Base-by-base conservation (phyloP, 2,113 vertebrate species). In the Prunella himalayana region DNA sequence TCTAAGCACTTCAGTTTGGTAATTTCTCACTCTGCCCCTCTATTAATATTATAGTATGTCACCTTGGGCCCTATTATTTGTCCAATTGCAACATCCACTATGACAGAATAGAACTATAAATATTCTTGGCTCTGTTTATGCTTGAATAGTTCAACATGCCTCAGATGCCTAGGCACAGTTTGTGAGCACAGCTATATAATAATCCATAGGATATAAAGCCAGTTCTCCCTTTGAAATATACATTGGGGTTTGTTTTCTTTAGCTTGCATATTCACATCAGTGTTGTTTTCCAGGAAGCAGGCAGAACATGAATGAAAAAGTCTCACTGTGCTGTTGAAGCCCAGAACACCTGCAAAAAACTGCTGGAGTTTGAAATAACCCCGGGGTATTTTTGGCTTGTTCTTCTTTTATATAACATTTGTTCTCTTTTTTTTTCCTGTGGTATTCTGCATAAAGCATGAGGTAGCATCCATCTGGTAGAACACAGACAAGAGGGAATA, bases 111-210 rank as follows among this genome's bases (percentile, higher is more conserved):
- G 84, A 90, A 86, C 95, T 91, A 94, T 97, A 94, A 95, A 96
- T 97, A 97, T 94, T 93, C 93, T 96, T 89, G 90, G 91, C 90
- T 92, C 60, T 90, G 50, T 86, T 91, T 96, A 86, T 88, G 86
- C 83, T 95, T 91, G 87, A 91, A 87, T 83, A 97, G 87, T 70
- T 96, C 70, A 96, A 82, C 80, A 63, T 91, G 89, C 61, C 94
- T 85, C 85, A 86, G 65, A 97, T 91, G 68, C 76, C 71, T 78
- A 66, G 83, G 82, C 77, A 78, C 72, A 84, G 56, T 86, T 91
- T 95, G 81, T 85, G 92, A 96, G 91, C 79, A 41, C 28, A 83
- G 69, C 47, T 86, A 68, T 96, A 57, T 69, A 94, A 88, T 60
- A 96, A 88, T 90, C 94, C 44, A 54, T 77, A 60, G 84, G 79